Evolutionary conservation across 2,888 invertebrate genomes (phyloP).

Genomic region (Ctenicera cuprea): DNA sequence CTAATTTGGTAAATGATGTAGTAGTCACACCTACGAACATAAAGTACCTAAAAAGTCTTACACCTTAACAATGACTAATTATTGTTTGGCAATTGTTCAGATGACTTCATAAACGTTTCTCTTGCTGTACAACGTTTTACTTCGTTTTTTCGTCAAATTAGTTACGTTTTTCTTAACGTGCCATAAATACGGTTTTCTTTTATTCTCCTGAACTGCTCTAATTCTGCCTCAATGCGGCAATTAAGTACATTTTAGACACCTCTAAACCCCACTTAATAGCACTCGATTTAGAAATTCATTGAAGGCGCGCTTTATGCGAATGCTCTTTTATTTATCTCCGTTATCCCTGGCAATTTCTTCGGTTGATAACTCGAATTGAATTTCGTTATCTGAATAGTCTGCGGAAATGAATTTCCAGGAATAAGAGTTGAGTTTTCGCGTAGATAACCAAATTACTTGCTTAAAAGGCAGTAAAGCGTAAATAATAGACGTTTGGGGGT

Average conservation of each 20-base stretch:
- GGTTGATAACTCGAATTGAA: conserved; percentile 8
- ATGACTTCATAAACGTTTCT: conserved; percentile 7
- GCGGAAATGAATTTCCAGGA: conserved; percentile 18
- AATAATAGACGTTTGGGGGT: neutral
- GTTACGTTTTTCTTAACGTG: too few species aligned
- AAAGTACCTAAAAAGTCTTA: conserved; percentile 4
- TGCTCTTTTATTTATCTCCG: too few species aligned
- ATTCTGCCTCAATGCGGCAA: too few species aligned
- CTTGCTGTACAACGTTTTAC: too few species aligned
- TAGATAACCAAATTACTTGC: conserved; percentile 13
- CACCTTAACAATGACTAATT: conserved; percentile 22
- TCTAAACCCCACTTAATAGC: too few species aligned
- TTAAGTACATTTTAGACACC: too few species aligned
- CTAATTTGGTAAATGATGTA: neutral
- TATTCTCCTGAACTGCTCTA: too few species aligned
- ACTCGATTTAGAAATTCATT: too few species aligned
- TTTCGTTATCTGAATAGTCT: conserved; percentile 9
- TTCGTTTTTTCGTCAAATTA: too few species aligned
- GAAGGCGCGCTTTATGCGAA: too few species aligned
- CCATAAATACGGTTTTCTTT: too few species aligned
- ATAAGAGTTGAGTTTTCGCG: conserved; percentile 11
- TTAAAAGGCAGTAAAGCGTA: conserved; percentile 11
- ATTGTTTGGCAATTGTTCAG: neutral
- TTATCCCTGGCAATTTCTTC: too few species aligned
- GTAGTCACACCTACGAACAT: conserved; percentile 8